Evolutionary conservation across 1,140 invertebrate species (phyloP).

Genomic region (Yoshiicerus persimilis): DNA sequence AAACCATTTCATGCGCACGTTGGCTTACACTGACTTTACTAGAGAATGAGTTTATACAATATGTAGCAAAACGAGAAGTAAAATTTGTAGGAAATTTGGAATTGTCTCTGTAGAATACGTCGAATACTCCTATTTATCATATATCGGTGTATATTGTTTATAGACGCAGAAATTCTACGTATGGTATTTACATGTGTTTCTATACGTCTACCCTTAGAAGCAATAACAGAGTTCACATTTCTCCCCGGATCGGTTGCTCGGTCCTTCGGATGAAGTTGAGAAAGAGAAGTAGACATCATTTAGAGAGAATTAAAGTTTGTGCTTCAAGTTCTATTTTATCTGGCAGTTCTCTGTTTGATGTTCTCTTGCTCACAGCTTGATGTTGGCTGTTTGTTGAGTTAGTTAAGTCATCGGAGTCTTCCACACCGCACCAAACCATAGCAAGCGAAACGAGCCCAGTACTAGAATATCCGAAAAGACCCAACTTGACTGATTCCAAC

Average conservation of each 20-base stretch:
- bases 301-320: conserved; percentile 13
- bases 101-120: background rate
- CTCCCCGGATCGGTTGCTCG: background rate
- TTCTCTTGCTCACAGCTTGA: background rate
- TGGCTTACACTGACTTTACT: too few relatives aligned
- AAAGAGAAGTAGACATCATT: background rate
- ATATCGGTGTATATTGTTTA: too few relatives aligned
- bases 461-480: background rate
- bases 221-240: background rate
- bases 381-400: background rate
- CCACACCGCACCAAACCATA: background rate
- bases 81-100: background rate
- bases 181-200: background rate
- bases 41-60: background rate
- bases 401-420: background rate
- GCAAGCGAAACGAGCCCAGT: background rate
- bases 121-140: too few relatives aligned
- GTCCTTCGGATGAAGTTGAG: background rate
- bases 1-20: too few relatives aligned
- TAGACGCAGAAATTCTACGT: too few relatives aligned
- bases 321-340: background rate
- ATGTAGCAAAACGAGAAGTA: background rate
- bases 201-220: background rate
- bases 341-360: background rate
- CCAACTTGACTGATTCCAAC: background rate